phyloP scores from a whole-genome alignment of 2,113 vertebrate genomes.

The Synodontis membranacea region DNA sequence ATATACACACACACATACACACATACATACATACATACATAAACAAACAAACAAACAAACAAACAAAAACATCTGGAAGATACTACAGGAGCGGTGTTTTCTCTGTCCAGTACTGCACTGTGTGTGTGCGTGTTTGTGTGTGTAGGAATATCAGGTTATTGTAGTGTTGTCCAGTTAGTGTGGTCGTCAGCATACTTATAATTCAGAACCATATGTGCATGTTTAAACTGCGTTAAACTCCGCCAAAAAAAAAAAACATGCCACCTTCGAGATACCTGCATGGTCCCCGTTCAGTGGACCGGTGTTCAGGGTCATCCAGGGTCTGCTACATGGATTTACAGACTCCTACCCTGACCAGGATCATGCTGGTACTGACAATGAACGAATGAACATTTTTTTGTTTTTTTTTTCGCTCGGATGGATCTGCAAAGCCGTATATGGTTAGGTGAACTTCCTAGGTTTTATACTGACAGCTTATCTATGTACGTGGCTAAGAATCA shows the following conservation, averaged over 20 bases:
- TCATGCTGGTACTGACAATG: background rate
- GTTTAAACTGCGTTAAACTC: background rate
- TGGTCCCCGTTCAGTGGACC: background rate
- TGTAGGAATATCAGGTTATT: background rate
- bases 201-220: background rate
- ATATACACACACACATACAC: no score
- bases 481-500: background rate
- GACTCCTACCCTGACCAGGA: background rate
- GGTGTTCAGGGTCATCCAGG: background rate
- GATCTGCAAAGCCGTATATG: background rate
- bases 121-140: no score
- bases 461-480: background rate
- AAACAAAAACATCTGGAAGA: background rate
- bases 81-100: background rate
- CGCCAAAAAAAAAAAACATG: background rate
- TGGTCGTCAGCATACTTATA: background rate
- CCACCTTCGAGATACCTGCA: background rate
- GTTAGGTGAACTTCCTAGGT: background rate
- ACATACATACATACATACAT: accelerated
- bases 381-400: background rate
- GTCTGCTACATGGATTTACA: background rate
- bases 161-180: background rate
- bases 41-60: background rate
- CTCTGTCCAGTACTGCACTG: background rate
- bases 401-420: background rate